A percentile compares a stretch with the other conserved stretches of the same genome.
Evolutionary conservation across 2,113 vertebrate species (phyloP).

Genomic region (Australoheros scitulus): DNA sequence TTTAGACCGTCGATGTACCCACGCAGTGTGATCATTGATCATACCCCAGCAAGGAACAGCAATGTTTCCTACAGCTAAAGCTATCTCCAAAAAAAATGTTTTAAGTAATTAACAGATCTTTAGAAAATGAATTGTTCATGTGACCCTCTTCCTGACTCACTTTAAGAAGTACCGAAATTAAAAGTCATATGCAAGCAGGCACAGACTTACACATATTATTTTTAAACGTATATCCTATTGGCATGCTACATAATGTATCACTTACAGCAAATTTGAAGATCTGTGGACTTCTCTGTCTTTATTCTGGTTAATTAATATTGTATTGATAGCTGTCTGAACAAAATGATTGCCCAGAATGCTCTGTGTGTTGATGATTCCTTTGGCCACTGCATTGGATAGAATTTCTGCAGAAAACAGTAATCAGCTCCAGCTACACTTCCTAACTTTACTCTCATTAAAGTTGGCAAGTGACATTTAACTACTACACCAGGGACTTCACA

Average conservation of each 20-base stretch:
- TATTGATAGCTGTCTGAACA: conserved; percentile 21
- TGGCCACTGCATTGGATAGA: conserved; percentile 49
- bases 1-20: too few relatives aligned
- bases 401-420: conserved; percentile 64
- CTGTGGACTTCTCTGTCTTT: conserved; percentile 16
- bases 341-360: conserved; percentile 37
- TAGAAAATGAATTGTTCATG: background rate
- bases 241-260: conserved; percentile 22
- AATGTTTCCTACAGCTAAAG: too few relatives aligned
- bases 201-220: background rate
- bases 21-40: too few relatives aligned
- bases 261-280: conserved; percentile 24
- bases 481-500: conserved; percentile 69
- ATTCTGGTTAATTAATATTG: conserved; percentile 52
- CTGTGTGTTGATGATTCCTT: conserved; percentile 62
- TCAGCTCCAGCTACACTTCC: conserved; percentile 65
- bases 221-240: conserved; percentile 25
- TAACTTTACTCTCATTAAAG: conserved; percentile 77
- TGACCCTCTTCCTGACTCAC: background rate
- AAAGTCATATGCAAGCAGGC: background rate
- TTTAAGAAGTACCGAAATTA: background rate
- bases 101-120: background rate
- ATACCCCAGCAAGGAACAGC: too few relatives aligned
- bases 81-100: too few relatives aligned
- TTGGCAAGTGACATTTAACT: conserved; percentile 78